Evolutionary conservation across 2,888 invertebrate genomes (phyloP), one percentile per base, ranked within the genome.

Genomic region (Drosophila anomalata): DNA sequence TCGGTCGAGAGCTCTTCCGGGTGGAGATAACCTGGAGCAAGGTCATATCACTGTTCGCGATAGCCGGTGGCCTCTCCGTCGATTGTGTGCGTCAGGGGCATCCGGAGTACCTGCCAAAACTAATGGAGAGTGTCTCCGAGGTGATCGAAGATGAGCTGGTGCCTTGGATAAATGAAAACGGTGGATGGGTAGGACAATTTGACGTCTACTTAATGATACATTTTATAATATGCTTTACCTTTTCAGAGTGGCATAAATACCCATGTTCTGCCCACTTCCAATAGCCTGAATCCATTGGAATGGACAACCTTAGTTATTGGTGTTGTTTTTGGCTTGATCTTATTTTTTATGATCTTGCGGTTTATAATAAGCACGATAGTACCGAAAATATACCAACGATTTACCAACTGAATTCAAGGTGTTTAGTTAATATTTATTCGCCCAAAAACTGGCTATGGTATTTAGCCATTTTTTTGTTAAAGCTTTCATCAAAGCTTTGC

Each of bases 51-150:
- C 93, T 97, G 33, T 96, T 95, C 91, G 96, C 96, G 39, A 94
- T 97, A 8, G 96, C 96, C 55, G 97, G 96, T 0, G 96, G 96
- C 0, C 92, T 97, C 14, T 96, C 97, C 0, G 94, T 96, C 12
- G 97, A 97, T 87, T 95, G 96, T 92, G 93, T 96, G 85, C 90
- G 95, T 76, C 92, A 96, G 92, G 94, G 96, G 76, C 93, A 95
- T 92, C 95, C 95, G 0, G 97, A 97, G 47, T 96, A 95, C 84
- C 93, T 97, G 55, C 94, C 95, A 9, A 94, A 94, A 61, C 93
- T 97, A 22, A 93, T 97, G 71, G 96, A 97, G 79, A 95, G 90
- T 50, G 95, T 97, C 83, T 94, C 95, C 0, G 95, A 96, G 76
- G 94, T 95, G 24, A 93, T 96, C 31, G 95, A 95, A 87, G 94